phyloP scores from a whole-genome alignment of 2,113 vertebrate genomes.

The Ciconia boyciana region DNA sequence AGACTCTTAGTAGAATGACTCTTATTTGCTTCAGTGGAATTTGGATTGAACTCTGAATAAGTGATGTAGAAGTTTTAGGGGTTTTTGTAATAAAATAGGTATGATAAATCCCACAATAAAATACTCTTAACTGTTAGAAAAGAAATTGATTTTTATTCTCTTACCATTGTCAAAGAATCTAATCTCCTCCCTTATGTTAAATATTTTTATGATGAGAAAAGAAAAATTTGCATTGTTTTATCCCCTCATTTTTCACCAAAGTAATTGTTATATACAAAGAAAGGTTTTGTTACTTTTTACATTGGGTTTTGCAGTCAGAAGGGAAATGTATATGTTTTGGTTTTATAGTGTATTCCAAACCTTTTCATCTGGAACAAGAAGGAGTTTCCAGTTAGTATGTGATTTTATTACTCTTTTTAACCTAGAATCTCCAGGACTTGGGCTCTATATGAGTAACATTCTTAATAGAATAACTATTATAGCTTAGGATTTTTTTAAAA shows the following conservation, averaged over 20 bases:
- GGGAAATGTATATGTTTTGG: neutral
- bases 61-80: neutral
- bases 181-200: neutral
- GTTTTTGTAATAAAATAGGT: neutral
- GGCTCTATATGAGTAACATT: neutral
- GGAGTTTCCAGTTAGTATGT: neutral
- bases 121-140: neutral
- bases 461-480: neutral
- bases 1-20: neutral
- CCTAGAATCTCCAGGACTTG: neutral
- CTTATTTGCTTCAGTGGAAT: neutral
- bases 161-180: neutral
- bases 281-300: neutral
- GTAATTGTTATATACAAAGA: neutral
- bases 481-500: fast-evolving
- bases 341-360: neutral
- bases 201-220: neutral
- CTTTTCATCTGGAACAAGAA: neutral
- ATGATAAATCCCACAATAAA: neutral
- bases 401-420: neutral
- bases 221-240: neutral
- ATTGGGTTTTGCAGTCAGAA: neutral
- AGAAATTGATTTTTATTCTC: neutral
- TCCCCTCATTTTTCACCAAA: neutral
- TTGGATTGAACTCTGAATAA: neutral